Evolutionary conservation across 2,888 invertebrate genomes (phyloP), one percentile per base, ranked within the genome.

Genomic region (Trichopoda pennipes): DNA sequence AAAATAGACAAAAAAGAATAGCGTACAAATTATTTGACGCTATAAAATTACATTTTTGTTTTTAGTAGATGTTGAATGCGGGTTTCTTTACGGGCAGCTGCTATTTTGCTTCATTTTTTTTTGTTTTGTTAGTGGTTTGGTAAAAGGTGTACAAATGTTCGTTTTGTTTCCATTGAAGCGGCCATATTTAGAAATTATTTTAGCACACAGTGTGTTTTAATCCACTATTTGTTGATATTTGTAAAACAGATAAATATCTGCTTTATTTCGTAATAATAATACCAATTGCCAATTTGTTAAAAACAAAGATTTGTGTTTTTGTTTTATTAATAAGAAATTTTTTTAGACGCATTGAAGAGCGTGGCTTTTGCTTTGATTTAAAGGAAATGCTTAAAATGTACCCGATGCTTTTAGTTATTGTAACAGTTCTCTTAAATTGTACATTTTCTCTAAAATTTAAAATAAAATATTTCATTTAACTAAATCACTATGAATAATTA

Each of bases 11-110:
- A 68, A 61, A 53, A 16, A 44, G 70, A 60, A 51, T 19, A 42
- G 21, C 19, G 51, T 75, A 82, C 82, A 82, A 82, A 82, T 82
- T 82, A 49, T 68, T 82, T 82, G 75, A 82, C 82, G 79, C 82
- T 72, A 75, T 72, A 61, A 79, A 76, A 73, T 77, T 81, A 77
- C 16, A 56, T 53, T 55, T 17, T 47, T 32, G 56, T 55, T 12
- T 61, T 51, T 38, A 8, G 28, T 28, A 8, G 28, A 28, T 28
- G 28, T 28, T 28, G 28, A 28, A 28, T 28, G 28, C 7, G 28
- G 4, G 28, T 28, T 42, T 44, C 3, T 23, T 53, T 42, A 12
- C 47, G 23, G 61, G 51, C 32, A 12, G 38, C 10, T 38, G 38
- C 8, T 32, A 8, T 12, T 12, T 38, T 12, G 35, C 6, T 68